Base-by-base conservation (phyloP, 2,888 invertebrate species). In the Chrysomela aeneicollis region DNA sequence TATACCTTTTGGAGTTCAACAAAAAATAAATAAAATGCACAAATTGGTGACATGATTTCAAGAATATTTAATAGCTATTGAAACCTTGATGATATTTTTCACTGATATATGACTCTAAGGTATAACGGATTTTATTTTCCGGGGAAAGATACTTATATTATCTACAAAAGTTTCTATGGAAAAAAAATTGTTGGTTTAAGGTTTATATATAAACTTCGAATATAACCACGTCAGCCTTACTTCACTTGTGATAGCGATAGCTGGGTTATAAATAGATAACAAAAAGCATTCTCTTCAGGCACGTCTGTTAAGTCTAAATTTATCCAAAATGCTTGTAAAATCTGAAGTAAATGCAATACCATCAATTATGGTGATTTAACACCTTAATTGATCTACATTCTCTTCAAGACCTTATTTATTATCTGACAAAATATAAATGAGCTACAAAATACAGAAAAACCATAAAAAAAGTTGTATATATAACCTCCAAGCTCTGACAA, bases 281-380 rank as follows among this genome's bases (percentile, higher is more conserved):
- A 76, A 76, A 76, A 75, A 73, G 73, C 72, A 72, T 73, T 74
- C 71, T 71, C 64, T 67, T 67, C 50, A 66, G 70, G 70, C 69
- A 66, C 70, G 70, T 72, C 69, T 70, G 72, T 66, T 70, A 68
- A 67, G 71, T 66, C 76, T 75, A 75, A 76, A 75, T 74, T 75
- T 76, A 76, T 66, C 67, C 64, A 68, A 72, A 70, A 71, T 68
- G 71, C 71, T 66, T 70, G 73, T 72, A 76, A 75, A 73, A 75
- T 74, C 71, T 71, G 71, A 72, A 74, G 68, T 69, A 71, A 70
- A 70, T 64, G 76, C 76, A 74, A 74, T 74, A 77, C 74, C 76
- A 76, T 77, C 75, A 76, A 77, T 77, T 77, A 77, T 66, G 71
- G 74, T 77, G 76, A 77, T 77, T 77, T 77, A 77, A 75, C 73